Conservation (phyloP, 2,797 vertebrate species). For the Enteromius radiatus region DNA sequence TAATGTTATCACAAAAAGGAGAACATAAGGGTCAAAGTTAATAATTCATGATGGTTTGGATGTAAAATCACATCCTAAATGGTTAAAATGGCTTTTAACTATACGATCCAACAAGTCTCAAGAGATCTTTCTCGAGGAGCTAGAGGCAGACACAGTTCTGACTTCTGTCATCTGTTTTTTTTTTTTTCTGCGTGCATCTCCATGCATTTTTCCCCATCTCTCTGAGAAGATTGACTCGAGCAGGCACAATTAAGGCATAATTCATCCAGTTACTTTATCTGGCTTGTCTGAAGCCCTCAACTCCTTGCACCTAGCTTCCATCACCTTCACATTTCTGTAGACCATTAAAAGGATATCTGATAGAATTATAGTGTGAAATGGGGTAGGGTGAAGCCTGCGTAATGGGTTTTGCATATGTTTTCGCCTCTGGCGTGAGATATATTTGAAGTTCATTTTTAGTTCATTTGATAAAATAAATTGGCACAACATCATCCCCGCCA, state of each 20-base stretch:
- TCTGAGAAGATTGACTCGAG: conserved; percentile 52
- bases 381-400: conserved; percentile 56
- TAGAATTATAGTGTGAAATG: conserved; percentile 65
- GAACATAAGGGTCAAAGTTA: neutral
- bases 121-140: neutral
- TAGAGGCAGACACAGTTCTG: neutral
- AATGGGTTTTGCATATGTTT: conserved; percentile 59
- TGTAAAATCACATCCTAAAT: neutral
- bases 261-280: conserved; percentile 56
- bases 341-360: conserved; percentile 60
- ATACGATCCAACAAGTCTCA: neutral
- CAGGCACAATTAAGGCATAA: conserved; percentile 44
- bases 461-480: conserved; percentile 63
- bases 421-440: conserved; percentile 52
- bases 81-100: neutral
- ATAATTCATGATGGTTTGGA: neutral
- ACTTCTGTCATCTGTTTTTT: conserved; percentile 9
- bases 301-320: conserved; percentile 46
- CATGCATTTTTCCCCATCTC: conserved; percentile 44
- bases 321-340: conserved; percentile 54
- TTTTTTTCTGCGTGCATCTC: conserved; percentile 26
- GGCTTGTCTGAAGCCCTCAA: conserved; percentile 52
- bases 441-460: conserved; percentile 63
- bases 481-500: conserved; percentile 53
- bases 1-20: neutral